Evolutionary conservation across 2,888 invertebrate genomes (phyloP), one percentile per base, ranked within the genome.

Genomic region (Mamestra brassicae): DNA sequence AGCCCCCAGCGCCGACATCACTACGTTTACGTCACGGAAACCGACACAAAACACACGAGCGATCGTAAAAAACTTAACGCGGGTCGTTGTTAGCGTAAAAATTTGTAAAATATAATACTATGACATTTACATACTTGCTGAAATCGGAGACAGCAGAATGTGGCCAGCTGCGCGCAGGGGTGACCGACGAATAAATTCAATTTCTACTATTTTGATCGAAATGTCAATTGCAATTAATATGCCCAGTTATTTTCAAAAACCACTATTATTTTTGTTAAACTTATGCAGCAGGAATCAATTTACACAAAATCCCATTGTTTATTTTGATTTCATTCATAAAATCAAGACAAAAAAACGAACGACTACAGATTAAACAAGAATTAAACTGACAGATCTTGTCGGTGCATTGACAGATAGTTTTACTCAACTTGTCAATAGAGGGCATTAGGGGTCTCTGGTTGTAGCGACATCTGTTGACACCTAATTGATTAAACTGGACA

Each of bases 121-220:
- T 96, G 96, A 96, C 97, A 96, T 96, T 97, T 96, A 96, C 96
- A 96, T 97, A 96, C 96, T 96, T 96, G 95, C 95, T 96, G 94
- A 95, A 87, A 93, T 90, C 88, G 92, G 92, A 95, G 95, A 96
- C 95, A 95, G 95, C 93, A 93, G 92, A 95, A 93, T 96, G 96
- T 96, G 90, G 93, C 95, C 95, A 95, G 95, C 95, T 91, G 89
- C 93, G 84, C 80, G 87, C 89, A 90, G 92, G 92, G 90, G 89
- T 94, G 89, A 88, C 92, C 90, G 90, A 82, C 76, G 92, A 94
- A 92, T 93, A 94, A 92, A 91, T 85, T 80, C 50, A 74, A 77
- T 77, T 85, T 84, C 84, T 86, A 87, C 87, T 81, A 85, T 83
- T 81, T 69, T 62, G 42, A 71, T 70, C 15, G 58, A 60, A 78